phyloP scores from a whole-genome alignment of 2,888 invertebrate genomes.

The Teleogryllus oceanicus region DNA sequence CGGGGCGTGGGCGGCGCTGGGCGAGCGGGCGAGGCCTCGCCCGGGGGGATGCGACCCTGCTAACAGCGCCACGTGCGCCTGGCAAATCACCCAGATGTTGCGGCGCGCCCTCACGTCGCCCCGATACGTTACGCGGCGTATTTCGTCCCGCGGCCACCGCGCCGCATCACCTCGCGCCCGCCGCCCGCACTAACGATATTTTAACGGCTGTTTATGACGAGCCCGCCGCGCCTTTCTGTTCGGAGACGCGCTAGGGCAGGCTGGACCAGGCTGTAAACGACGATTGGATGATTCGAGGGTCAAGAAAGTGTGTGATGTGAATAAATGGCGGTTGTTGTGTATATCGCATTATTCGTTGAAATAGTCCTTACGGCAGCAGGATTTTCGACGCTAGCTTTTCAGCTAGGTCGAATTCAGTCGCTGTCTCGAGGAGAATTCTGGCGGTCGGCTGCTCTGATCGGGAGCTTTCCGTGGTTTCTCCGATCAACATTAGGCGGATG shows the following conservation, averaged over 20 bases:
- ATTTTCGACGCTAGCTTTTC: no score
- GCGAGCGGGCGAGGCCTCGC: not conserved
- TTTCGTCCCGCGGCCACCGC: not conserved
- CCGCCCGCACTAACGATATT: not conserved
- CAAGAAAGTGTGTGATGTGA: no score
- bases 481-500: no score
- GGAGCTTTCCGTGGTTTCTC: no score
- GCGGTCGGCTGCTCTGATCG: no score
- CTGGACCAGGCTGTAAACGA: no score
- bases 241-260: not conserved
- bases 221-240: not conserved
- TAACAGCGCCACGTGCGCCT: not conserved
- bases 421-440: no score
- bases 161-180: not conserved
- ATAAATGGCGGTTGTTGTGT: no score
- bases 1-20: not conserved
- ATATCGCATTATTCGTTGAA: no score
- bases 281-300: no score
- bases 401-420: no score
- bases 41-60: not conserved
- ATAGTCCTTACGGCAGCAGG: no score
- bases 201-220: not conserved
- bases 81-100: not conserved
- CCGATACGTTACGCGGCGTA: not conserved
- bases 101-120: not conserved